These are phyloP conservation scores for Macrosoma leucophasiata DNA, from an alignment of 2,888 invertebrate species.

Conservation along the genomic window DNA sequence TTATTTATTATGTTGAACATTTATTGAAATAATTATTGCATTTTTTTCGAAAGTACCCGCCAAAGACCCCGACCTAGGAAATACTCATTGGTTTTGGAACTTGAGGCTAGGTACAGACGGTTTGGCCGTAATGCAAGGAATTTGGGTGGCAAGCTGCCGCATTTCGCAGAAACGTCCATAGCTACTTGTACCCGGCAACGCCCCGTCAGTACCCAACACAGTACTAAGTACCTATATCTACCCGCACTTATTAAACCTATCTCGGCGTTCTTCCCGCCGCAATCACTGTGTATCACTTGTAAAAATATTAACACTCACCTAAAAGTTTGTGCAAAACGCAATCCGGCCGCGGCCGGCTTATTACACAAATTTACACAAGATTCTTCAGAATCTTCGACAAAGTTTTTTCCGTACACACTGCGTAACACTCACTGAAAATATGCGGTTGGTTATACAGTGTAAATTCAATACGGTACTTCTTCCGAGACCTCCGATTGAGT, in stretches of 20 bases:
- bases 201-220: constrained; percentile 40
- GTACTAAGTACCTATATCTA: constrained; percentile 28
- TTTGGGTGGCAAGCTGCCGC: constrained; percentile 45
- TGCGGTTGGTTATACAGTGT: constrained; percentile 71
- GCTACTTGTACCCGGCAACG: constrained; percentile 54
- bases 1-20: too few species aligned
- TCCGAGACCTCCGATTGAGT: constrained; percentile 74
- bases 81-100: background rate
- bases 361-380: constrained; percentile 75
- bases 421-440: constrained; percentile 76
- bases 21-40: too few species aligned
- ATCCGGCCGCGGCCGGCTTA: constrained; percentile 68
- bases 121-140: constrained; percentile 35
- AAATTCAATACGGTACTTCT: constrained; percentile 72
- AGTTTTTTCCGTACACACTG: constrained; percentile 77
- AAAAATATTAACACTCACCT: constrained; percentile 48
- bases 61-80: constrained; percentile 1
- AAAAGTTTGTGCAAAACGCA: constrained; percentile 70
- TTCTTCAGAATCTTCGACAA: constrained; percentile 75
- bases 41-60: constrained; percentile 11
- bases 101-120: constrained; percentile 4
- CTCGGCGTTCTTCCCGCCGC: constrained; percentile 9
- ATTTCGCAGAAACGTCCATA: constrained; percentile 56
- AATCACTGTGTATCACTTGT: constrained; percentile 14
- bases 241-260: constrained; percentile 27